Percentiles rank a stretch among this genome's conserved stretches.
phyloP scores from a whole-genome alignment of 1,140 invertebrate genomes.

The Oreohelix idahoensis region DNA sequence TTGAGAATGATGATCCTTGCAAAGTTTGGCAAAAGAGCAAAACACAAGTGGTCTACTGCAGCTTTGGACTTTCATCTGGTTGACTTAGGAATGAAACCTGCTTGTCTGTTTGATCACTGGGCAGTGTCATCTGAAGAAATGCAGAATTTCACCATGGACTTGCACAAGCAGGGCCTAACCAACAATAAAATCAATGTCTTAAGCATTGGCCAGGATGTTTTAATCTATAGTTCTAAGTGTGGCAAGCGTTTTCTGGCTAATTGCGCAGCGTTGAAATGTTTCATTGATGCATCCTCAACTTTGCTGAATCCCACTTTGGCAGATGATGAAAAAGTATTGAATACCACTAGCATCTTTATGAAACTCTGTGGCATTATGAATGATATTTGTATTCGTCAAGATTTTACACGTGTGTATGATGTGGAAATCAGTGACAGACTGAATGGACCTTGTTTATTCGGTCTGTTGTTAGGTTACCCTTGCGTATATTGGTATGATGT shows the following conservation, averaged over 20 bases:
- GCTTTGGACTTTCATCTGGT: slow-evolving; percentile 5
- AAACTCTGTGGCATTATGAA: not conserved
- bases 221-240: not conserved
- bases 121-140: not conserved
- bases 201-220: slow-evolving; percentile 2
- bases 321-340: not conserved
- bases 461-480: slow-evolving; percentile 24
- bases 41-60: not conserved
- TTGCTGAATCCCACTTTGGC: not conserved
- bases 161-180: not conserved
- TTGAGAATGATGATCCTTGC: not conserved
- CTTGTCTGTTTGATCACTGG: slow-evolving; percentile 30
- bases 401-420: not conserved
- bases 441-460: slow-evolving; percentile 32
- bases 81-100: not conserved
- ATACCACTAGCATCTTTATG: not conserved
- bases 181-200: not conserved
- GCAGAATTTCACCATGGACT: not conserved
- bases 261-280: not conserved
- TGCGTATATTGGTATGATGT: slow-evolving; percentile 32
- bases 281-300: not conserved
- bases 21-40: slow-evolving; percentile 10
- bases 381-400: not conserved
- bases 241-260: not conserved
- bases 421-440: not conserved